phyloP scores from a whole-genome alignment of 2,113 vertebrate genomes.

The Panurus biarmicus region DNA sequence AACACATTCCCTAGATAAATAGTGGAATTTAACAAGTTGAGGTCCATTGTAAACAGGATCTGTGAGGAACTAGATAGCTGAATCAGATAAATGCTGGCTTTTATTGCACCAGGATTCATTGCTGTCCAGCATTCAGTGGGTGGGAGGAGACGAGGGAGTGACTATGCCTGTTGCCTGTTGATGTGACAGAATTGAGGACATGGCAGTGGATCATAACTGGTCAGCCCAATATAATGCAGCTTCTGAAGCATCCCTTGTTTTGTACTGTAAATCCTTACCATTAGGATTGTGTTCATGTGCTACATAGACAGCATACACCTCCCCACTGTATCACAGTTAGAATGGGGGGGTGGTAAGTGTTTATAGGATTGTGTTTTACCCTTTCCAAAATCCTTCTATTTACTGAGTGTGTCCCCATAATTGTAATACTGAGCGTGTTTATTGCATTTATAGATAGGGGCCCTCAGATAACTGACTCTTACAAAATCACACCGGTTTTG shows the following conservation, averaged over 20 bases:
- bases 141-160: conserved; percentile 10
- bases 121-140: conserved; percentile 28
- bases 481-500: background rate
- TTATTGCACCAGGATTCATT: conserved; percentile 21
- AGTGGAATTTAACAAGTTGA: background rate
- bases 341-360: background rate
- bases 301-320: background rate
- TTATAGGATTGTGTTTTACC: background rate
- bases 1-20: background rate
- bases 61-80: background rate
- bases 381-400: background rate
- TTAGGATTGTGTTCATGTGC: background rate
- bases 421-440: background rate
- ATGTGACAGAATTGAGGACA: background rate
- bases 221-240: background rate
- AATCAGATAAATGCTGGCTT: conserved; percentile 11
- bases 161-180: background rate
- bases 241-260: background rate
- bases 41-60: background rate
- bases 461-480: background rate
- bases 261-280: background rate
- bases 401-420: background rate
- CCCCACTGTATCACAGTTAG: background rate
- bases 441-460: background rate
- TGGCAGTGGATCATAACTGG: background rate